phyloP scores from a whole-genome alignment of 2,113 vertebrate genomes.

The Stictonetta naevosa region DNA sequence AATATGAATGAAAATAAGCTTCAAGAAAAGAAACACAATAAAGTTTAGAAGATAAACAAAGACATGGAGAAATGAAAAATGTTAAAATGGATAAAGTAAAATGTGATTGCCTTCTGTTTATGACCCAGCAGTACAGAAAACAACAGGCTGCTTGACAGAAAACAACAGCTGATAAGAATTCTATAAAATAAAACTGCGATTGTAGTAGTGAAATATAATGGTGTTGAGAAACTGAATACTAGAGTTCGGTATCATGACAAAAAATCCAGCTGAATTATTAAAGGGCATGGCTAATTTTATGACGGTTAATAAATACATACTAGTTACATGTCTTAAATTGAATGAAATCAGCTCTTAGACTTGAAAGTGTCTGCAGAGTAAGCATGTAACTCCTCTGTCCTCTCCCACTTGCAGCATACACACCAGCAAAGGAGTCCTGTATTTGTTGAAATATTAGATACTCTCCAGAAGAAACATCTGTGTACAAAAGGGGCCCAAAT shows the following conservation, averaged over 20 bases:
- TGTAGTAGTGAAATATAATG: not conserved
- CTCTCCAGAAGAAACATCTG: not conserved
- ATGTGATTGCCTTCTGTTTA: not conserved
- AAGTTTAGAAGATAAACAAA: not conserved
- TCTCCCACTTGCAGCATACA: not conserved
- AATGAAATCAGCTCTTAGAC: not conserved
- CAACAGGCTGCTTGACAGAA: not conserved
- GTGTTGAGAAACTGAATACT: not conserved
- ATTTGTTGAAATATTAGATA: not conserved
- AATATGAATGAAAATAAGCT: not conserved
- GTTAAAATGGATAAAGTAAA: not conserved
- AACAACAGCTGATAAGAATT: not conserved
- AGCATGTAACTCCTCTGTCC: not conserved
- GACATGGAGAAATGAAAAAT: not conserved
- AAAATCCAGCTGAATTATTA: not conserved
- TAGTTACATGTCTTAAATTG: not conserved
- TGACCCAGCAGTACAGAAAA: too few species aligned
- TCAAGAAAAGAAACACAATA: not conserved
- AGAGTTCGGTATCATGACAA: not conserved
- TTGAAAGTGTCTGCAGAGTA: not conserved
- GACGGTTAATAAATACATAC: not conserved
- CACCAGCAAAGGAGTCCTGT: not conserved
- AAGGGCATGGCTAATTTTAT: not conserved
- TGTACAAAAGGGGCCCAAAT: not conserved
- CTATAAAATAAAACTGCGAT: not conserved